Conservation (phyloP, 37 sponge, comb jelly and placozoan genomes). For the Bolinopsis microptera region DNA sequence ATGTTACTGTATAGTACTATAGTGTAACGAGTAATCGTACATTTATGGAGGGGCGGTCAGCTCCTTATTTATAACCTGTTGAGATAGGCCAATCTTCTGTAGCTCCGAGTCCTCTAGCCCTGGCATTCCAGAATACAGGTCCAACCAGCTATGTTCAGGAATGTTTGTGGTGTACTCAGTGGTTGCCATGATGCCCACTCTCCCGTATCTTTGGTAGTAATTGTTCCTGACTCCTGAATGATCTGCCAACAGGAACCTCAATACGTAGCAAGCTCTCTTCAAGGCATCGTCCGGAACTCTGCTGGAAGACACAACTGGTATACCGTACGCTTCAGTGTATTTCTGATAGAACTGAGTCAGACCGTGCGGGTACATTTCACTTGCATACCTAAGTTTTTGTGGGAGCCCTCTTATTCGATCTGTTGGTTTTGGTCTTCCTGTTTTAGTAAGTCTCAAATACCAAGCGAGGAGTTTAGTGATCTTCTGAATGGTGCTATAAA, state of each 20-base stretch:
- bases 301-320: conserved; percentile 43
- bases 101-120: conserved; percentile 61
- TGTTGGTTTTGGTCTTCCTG: conserved; percentile 4
- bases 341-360: conserved; percentile 46
- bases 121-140: conserved; percentile 61
- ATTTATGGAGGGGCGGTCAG: too few relatives aligned
- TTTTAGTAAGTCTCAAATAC: background rate
- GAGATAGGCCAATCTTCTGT: conserved; percentile 57
- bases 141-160: conserved; percentile 59
- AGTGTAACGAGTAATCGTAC: too few relatives aligned
- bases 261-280: conserved; percentile 10
- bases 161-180: conserved; percentile 40
- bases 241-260: conserved; percentile 35
- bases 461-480: background rate
- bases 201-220: background rate
- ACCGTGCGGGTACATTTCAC: conserved; percentile 60
- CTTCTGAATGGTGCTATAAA: background rate
- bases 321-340: conserved; percentile 64
- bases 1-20: too few relatives aligned
- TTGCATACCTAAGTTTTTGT: background rate
- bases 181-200: conserved; percentile 54
- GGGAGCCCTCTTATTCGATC: background rate
- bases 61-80: too few relatives aligned
- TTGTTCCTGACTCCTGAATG: conserved; percentile 44
- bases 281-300: conserved; percentile 49